Evolutionary conservation across 1,140 invertebrate species (phyloP).

Genomic region (Ostrea denselamellosa): DNA sequence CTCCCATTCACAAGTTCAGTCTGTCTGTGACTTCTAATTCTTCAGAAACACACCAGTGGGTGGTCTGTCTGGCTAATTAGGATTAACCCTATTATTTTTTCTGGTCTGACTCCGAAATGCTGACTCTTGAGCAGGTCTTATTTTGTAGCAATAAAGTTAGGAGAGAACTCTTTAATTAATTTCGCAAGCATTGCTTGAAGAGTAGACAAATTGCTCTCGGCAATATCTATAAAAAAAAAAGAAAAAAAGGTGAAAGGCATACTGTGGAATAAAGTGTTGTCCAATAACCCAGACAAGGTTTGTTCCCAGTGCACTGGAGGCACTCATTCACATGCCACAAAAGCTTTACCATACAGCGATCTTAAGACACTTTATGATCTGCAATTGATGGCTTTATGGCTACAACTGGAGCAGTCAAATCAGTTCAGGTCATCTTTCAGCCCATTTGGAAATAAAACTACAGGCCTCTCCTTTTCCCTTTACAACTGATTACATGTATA

Average conservation of each 20-base stretch:
- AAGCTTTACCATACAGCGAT: background rate
- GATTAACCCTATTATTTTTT: background rate
- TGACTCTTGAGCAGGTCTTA: constrained; percentile 11
- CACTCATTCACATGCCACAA: background rate
- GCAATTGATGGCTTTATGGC: background rate
- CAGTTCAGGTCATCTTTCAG: background rate
- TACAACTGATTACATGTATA: constrained; percentile 8
- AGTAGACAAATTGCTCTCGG: no score
- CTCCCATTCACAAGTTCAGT: background rate
- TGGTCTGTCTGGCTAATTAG: constrained; percentile 19
- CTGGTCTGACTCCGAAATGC: background rate
- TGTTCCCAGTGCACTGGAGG: background rate
- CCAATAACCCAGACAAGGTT: background rate
- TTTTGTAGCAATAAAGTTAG: background rate
- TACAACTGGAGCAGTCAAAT: background rate
- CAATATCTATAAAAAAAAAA: no score
- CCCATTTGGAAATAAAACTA: background rate
- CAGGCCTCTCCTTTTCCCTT: background rate
- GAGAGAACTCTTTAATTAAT: background rate
- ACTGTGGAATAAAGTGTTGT: background rate
- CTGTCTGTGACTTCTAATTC: background rate
- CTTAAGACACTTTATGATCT: background rate
- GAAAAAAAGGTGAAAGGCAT: background rate
- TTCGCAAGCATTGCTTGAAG: background rate
- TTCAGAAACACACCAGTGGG: background rate